Evolutionary conservation across 2,888 invertebrate genomes (phyloP).

Genomic region (Mystacides longicornis): DNA sequence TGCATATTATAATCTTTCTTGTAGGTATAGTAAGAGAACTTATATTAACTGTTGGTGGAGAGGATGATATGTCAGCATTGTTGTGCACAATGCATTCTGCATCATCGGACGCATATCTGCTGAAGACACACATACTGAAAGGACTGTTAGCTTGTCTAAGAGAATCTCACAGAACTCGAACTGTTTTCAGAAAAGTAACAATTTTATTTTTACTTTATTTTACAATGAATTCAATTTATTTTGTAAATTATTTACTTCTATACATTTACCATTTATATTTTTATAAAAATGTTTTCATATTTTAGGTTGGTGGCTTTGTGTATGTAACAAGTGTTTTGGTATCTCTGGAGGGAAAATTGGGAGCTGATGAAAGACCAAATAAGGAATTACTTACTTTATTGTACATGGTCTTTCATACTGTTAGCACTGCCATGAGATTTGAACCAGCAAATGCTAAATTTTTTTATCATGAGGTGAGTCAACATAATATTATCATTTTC

Average conservation of each 20-base stretch:
- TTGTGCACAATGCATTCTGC: conserved; percentile 89
- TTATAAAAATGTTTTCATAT: background rate
- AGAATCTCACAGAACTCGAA: conserved; percentile 93
- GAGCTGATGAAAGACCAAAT: conserved; percentile 38
- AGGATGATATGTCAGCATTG: conserved; percentile 92
- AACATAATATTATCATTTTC: conserved; percentile 6
- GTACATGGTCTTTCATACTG: conserved; percentile 86
- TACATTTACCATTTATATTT: too few relatives aligned
- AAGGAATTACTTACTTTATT: conserved; percentile 69
- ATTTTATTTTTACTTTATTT: too few relatives aligned
- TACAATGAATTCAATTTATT: background rate
- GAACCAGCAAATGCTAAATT: conserved; percentile 99
- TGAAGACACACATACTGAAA: conserved; percentile 87
- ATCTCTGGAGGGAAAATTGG: conserved; percentile 78
- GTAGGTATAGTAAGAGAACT: conserved; percentile 78
- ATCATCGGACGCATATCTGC: conserved; percentile 66
- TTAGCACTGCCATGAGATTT: conserved; percentile 96
- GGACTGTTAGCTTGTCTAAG: conserved; percentile 81
- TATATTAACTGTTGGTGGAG: conserved; percentile 84
- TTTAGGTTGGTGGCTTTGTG: conserved; percentile 86
- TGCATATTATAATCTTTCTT: background rate
- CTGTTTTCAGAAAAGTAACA: conserved; percentile 85
- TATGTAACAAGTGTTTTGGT: conserved; percentile 94
- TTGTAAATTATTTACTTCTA: background rate
- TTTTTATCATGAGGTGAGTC: conserved; percentile 83